A percentile compares a stretch with the other conserved stretches of the same genome.
Conservation (phyloP, 2,888 invertebrate species). For the Tetragonisca angustula region DNA sequence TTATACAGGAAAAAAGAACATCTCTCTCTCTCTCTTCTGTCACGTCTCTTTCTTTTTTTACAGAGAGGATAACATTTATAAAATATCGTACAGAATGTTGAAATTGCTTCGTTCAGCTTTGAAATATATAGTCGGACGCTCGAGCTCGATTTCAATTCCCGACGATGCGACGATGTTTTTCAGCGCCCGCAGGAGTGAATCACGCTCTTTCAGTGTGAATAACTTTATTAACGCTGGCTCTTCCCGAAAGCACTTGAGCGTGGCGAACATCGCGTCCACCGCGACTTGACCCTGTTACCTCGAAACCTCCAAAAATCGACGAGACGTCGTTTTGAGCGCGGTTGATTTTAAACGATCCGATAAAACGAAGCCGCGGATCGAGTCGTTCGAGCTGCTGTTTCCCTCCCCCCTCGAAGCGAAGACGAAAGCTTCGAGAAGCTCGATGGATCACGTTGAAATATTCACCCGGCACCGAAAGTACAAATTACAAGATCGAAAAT, state of each 20-base stretch:
- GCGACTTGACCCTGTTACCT: slow-evolving; percentile 11
- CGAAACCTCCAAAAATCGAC: slow-evolving; percentile 10
- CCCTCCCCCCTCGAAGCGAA: not conserved
- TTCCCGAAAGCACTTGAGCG: slow-evolving; percentile 25
- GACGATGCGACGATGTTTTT: not conserved
- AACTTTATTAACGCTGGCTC: slow-evolving; percentile 1
- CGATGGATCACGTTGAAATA: slow-evolving; percentile 18
- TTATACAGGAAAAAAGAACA: too few relatives aligned
- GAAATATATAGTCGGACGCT: too few relatives aligned
- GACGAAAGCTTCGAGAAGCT: not conserved
- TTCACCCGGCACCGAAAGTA: slow-evolving; percentile 27
- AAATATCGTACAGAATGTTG: not conserved
- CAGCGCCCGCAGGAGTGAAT: not conserved
- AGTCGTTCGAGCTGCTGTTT: not conserved
- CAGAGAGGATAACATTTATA: too few relatives aligned
- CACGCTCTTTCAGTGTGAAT: not conserved
- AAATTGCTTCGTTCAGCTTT: not conserved
- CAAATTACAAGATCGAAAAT: slow-evolving; percentile 27
- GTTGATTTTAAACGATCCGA: slow-evolving; percentile 16
- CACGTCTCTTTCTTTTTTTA: too few relatives aligned
- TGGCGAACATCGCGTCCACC: not conserved
- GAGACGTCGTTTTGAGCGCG: not conserved
- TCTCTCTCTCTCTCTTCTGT: too few relatives aligned
- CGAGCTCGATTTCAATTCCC: not conserved
- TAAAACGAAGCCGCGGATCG: slow-evolving; percentile 11